Conservation (phyloP, 2,797 vertebrate species). For the Borostomias antarcticus region DNA sequence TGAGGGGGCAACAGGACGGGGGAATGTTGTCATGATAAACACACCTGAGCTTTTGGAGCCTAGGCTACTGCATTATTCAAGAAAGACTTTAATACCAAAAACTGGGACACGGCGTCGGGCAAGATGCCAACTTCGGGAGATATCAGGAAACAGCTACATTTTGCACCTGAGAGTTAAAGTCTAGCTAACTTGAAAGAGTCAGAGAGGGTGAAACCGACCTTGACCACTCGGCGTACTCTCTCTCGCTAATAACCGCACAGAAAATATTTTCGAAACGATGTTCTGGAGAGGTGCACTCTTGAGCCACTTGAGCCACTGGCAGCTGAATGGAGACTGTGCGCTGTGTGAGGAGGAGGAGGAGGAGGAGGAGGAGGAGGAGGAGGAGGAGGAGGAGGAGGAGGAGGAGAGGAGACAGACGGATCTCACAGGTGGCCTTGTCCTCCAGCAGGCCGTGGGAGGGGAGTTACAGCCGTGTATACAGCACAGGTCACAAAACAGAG, state of each 20-base stretch:
- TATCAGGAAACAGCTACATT: constrained; percentile 36
- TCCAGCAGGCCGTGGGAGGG: no score
- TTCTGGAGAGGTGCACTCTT: no score
- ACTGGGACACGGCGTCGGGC: constrained; percentile 44
- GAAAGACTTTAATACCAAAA: constrained; percentile 37
- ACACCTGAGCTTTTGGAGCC: constrained; percentile 59
- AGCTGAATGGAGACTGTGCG: no score
- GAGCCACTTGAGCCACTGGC: no score
- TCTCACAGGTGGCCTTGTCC: no score
- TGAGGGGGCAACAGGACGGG: constrained; percentile 43
- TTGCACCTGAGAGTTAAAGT: constrained; percentile 24
- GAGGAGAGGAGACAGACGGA: no score
- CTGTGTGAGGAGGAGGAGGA: no score
- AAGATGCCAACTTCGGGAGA: constrained; percentile 14
- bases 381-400: no score
- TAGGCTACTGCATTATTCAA: constrained; percentile 63
- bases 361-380: no score
- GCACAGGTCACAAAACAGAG: no score
- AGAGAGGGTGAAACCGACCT: not conserved
- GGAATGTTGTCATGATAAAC: constrained; percentile 64
- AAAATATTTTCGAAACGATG: not conserved
- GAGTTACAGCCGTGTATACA: no score
- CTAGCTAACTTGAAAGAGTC: not conserved
- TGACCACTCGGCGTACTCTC: not conserved
- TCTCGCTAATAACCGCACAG: not conserved